A percentile compares a stretch with the other conserved stretches of the same genome.
These are phyloP conservation scores for Aphodius sticticus DNA, from an alignment of 2,888 invertebrate genomes.

Conservation along the genomic window DNA sequence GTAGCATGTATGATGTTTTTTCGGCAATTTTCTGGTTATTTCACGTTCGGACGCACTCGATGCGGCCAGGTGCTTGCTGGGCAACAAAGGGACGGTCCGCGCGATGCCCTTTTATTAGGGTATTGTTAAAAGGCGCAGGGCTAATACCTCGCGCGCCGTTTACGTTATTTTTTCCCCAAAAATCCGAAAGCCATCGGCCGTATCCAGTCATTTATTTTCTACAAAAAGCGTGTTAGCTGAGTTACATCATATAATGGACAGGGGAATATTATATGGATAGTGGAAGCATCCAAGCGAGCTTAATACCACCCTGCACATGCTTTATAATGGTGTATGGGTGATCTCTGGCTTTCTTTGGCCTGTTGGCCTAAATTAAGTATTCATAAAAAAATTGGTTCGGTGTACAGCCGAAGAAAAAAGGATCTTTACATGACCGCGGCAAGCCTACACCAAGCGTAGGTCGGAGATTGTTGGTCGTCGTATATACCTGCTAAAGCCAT, in stretches of 20 bases:
- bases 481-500: too few species aligned
- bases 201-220: conserved; percentile 6
- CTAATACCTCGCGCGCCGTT: conserved; percentile 20
- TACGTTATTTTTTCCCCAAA: background rate
- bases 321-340: background rate
- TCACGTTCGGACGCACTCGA: conserved; percentile 21
- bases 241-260: background rate
- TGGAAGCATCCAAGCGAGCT: background rate
- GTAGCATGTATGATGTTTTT: conserved; percentile 8
- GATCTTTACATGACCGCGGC: too few species aligned
- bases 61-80: conserved; percentile 22
- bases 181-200: conserved; percentile 10
- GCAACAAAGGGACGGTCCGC: background rate
- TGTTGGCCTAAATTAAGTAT: too few species aligned
- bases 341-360: too few species aligned
- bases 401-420: too few species aligned
- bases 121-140: background rate
- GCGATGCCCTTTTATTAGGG: conserved; percentile 29
- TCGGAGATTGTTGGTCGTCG: too few species aligned
- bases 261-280: background rate
- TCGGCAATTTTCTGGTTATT: conserved; percentile 29
- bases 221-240: conserved; percentile 21
- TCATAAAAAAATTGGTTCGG: too few species aligned
- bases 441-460: too few species aligned
- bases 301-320: background rate